Percentiles rank a stretch among this genome's conserved stretches.
Conservation (phyloP, 2,797 vertebrate genomes). For the Podarcis lilfordi region DNA sequence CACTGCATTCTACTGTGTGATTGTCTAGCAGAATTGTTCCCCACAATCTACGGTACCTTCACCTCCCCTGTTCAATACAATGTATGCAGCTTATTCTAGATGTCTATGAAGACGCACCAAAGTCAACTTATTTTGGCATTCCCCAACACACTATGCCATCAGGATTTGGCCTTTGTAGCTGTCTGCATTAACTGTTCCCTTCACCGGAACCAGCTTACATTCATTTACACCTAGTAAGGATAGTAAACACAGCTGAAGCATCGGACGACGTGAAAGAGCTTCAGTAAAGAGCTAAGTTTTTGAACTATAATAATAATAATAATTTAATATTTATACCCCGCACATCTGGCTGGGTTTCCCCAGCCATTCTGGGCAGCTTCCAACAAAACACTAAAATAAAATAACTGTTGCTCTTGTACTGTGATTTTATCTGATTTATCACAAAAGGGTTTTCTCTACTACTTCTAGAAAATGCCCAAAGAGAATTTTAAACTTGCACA, state of each 20-base stretch:
- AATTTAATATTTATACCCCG: too few species aligned
- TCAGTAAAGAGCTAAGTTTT: not conserved
- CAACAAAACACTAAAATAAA: too few species aligned
- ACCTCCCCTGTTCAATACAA: not conserved
- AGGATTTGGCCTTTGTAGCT: not conserved
- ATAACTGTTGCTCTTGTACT: not conserved
- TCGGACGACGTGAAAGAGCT: not conserved
- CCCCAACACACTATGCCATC: not conserved
- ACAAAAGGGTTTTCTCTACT: not conserved
- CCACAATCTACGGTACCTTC: not conserved
- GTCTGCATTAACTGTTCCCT: not conserved
- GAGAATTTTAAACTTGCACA: not conserved
- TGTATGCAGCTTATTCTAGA: not conserved
- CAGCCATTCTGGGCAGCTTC: too few species aligned
- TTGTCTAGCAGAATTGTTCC: not conserved
- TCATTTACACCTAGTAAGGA: not conserved
- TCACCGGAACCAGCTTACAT: not conserved
- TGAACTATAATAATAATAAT: not conserved
- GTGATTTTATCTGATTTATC: not conserved
- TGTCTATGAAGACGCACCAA: not conserved
- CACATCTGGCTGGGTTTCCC: too few species aligned
- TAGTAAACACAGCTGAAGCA: not conserved
- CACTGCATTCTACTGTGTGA: not conserved
- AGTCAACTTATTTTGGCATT: conserved; percentile 12
- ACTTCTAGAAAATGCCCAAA: not conserved